Base-by-base conservation (phyloP, 2,797 vertebrate genomes). In the Megalops cyprinoides region DNA sequence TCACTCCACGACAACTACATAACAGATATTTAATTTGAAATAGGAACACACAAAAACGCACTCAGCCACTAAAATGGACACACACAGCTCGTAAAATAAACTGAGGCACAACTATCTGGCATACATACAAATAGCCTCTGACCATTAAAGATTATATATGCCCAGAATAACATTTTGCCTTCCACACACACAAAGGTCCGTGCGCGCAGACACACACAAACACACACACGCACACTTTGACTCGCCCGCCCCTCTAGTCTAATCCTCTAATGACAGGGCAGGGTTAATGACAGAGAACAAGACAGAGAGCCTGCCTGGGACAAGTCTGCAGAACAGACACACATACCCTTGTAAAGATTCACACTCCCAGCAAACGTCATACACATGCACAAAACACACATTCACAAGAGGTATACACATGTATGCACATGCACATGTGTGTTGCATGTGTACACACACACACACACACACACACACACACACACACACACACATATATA, bases 221-320 rank as follows among this genome's bases (percentile, higher is more conserved):
- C 60, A 31, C 79, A 81, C 28, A 87, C 84, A 85, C 67, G 86
- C 28, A 78, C 79, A 81, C 56, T 76, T 86, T 87, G 79, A 86
- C 82, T 84, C 87, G 88, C 88, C 87, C 89, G 87, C 84, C 89
- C 86, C 86, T 88, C 74, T 84, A 86, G 84, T 90, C 86, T 94
- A 94, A 94, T 94, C 93, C 90, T 9, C 83, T 94, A 94, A 95
- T 95, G 91, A 95, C 91, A 95, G 90, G 90, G 89, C 87, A 90
- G 88, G 84, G 56, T 90, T 94, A 94, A 95, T 94, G 94, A 95
- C 92, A 94, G 91, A 88, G 92, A 86, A 91, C 91, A 90, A 87
- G 89, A 90, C 83, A 84, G 85, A 55, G 74, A 37, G 37, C 74
- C 74, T 53, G 20, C 74, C 74, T 12, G 48, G 37, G 74, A 55